phyloP scores from a whole-genome alignment of 1,140 invertebrate species.

The Phortica variegata region DNA sequence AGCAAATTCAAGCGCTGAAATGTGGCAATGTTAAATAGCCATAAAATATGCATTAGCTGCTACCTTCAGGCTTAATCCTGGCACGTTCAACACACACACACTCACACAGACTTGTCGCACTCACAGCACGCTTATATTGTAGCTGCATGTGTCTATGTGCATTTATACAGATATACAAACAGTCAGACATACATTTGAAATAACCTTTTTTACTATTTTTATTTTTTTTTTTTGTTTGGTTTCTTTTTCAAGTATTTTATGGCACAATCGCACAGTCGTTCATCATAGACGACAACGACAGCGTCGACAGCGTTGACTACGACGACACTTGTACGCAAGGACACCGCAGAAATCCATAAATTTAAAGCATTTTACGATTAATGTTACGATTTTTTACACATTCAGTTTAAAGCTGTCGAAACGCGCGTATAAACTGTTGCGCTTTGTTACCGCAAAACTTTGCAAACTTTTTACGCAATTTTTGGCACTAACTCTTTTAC shows the following conservation, averaged over 20 bases:
- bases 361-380: constrained; percentile 43
- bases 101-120: constrained; percentile 4
- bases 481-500: no score
- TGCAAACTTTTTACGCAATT: no score
- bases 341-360: constrained; percentile 51
- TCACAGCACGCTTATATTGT: no score
- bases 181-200: not conserved
- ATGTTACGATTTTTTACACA: no score
- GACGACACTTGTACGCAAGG: constrained; percentile 45
- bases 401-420: constrained; percentile 4
- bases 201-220: not conserved
- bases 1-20: no score
- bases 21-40: no score
- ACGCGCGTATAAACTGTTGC: not conserved
- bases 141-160: no score
- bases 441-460: no score
- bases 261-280: constrained; percentile 7
- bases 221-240: constrained; percentile 1
- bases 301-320: constrained; percentile 16
- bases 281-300: constrained; percentile 33
- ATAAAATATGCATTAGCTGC: no score
- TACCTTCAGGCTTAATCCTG: no score
- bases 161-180: no score
- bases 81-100: not conserved
- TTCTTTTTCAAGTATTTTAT: no score